Base-by-base conservation (phyloP, 2,888 invertebrate genomes). In the Eutolmus rufibarbis region DNA sequence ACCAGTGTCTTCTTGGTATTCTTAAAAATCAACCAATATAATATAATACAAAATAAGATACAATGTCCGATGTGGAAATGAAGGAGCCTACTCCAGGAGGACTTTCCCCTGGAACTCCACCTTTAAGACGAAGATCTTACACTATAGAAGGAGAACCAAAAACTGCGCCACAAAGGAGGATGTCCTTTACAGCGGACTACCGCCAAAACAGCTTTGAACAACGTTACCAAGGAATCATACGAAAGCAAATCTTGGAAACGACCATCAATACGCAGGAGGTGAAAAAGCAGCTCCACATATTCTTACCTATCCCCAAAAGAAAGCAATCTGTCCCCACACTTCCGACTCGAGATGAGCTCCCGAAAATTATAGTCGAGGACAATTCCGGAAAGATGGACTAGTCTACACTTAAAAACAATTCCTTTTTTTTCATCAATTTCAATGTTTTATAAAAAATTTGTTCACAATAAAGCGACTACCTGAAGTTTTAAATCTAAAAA, bases 231-330 rank as follows among this genome's bases (percentile, higher is more conserved):
- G 90, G 90, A 85, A 91, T 93, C 16, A 93, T 93, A 46, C 91
- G 92, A 88, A 91, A 91, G 86, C 91, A 92, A 89, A 92, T 93
- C 88, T 90, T 92, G 90, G 92, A 93, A 89, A 92, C 90, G 4
- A 91, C 90, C 88, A 91, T 92, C 57, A 93, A 93, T 88, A 91
- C 91, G 88, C 93, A 92, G 85, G 91, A 91, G 89, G 90, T 94
- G 56, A 95, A 95, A 90, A 93, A 95, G 84, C 96, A 97, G 90
- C 93, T 96, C 14, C 96, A 96, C 90, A 96, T 96, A 87, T 96
- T 96, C 90, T 95, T 96, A 93, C 96, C 96, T 0, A 91, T 91
- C 86, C 19, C 46, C 0, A 40, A 28, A 16, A 51, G 23, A 43
- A 79, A 79, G 46, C 40, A 12, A 40, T 31, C 77, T 3, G 40